These are phyloP conservation scores for Romanogobio albipinnatus DNA, from an alignment of 2,113 vertebrate species.

Conservation along the genomic window DNA sequence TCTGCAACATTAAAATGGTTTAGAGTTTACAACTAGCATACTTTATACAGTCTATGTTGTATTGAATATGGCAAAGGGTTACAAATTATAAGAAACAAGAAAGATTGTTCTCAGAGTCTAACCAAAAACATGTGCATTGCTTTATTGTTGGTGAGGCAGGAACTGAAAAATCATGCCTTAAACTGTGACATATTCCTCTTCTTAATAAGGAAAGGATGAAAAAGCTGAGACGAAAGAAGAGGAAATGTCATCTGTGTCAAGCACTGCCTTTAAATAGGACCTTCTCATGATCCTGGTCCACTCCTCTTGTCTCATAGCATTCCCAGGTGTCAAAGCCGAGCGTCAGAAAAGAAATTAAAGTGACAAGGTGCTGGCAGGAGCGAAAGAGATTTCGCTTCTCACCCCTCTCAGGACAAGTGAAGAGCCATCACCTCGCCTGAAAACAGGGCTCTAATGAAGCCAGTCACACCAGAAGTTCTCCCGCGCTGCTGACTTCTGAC, in stretches of 20 bases:
- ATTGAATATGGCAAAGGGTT: not conserved
- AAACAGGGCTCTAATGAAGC: slow-evolving; percentile 94
- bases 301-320: slow-evolving; percentile 69
- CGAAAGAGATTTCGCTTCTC: slow-evolving; percentile 82
- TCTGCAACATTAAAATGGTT: not conserved
- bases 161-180: slow-evolving; percentile 58
- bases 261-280: slow-evolving; percentile 78
- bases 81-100: not conserved
- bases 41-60: not conserved
- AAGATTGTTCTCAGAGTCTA: not conserved
- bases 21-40: not conserved
- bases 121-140: slow-evolving; percentile 63
- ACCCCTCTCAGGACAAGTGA: slow-evolving; percentile 83
- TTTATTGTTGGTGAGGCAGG: slow-evolving; percentile 68
- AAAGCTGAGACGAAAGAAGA: slow-evolving; percentile 55
- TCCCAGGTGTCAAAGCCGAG: slow-evolving; percentile 81
- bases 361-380: slow-evolving; percentile 89
- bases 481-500: slow-evolving; percentile 83
- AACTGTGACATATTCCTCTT: slow-evolving; percentile 57
- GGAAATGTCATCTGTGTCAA: slow-evolving; percentile 86
- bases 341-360: slow-evolving; percentile 86
- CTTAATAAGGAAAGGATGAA: slow-evolving; percentile 63
- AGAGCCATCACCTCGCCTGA: slow-evolving; percentile 83
- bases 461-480: slow-evolving; percentile 94
- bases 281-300: slow-evolving; percentile 77